Conservation (phyloP, 2,113 vertebrate species). For the Epinephelus lanceolatus region DNA sequence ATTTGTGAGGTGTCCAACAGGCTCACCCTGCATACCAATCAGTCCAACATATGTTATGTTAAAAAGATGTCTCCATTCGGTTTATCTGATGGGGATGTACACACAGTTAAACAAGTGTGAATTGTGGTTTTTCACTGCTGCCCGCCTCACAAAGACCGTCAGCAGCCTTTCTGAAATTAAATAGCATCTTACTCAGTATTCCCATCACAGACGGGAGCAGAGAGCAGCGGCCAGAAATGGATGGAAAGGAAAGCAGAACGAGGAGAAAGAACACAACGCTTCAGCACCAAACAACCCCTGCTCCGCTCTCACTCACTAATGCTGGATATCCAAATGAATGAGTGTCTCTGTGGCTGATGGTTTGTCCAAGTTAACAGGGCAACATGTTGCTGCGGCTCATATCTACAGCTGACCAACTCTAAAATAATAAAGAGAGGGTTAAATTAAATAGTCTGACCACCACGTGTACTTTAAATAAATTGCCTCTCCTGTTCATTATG, state of each 20-base stretch:
- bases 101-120: slow-evolving; percentile 67
- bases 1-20: slow-evolving; percentile 66
- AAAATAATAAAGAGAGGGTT: slow-evolving; percentile 29
- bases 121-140: slow-evolving; percentile 53
- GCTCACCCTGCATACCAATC: slow-evolving; percentile 77
- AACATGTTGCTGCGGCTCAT: slow-evolving; percentile 57
- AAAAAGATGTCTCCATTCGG: slow-evolving; percentile 69
- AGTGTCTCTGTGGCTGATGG: slow-evolving; percentile 4
- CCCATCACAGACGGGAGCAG: slow-evolving; percentile 84
- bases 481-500: background rate
- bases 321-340: slow-evolving; percentile 45
- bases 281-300: slow-evolving; percentile 54
- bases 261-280: slow-evolving; percentile 67
- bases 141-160: slow-evolving; percentile 81
- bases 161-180: slow-evolving; percentile 85
- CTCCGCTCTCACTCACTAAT: slow-evolving; percentile 31
- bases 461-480: background rate
- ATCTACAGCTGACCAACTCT: slow-evolving; percentile 30
- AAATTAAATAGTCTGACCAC: slow-evolving; percentile 4
- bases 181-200: slow-evolving; percentile 88
- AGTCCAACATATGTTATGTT: slow-evolving; percentile 69
- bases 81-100: slow-evolving; percentile 49
- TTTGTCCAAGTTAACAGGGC: slow-evolving; percentile 45
- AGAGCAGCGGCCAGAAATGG: slow-evolving; percentile 83
- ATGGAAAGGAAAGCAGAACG: slow-evolving; percentile 80